Conservation (phyloP, 2,888 invertebrate species). For the Luperina nickerlii region DNA sequence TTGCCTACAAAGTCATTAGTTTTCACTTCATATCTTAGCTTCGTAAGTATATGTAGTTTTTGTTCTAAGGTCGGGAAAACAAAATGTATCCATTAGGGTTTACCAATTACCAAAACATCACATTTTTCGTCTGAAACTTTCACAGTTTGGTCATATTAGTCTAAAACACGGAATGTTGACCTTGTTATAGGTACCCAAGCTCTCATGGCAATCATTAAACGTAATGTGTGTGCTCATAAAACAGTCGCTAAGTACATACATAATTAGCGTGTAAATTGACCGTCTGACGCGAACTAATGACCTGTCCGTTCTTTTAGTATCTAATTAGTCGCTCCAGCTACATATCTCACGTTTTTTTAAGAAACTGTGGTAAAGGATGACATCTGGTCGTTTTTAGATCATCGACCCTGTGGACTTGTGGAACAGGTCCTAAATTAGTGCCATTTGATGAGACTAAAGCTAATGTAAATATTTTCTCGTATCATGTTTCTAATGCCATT, state of each 20-base stretch:
- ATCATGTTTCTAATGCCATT: conserved; percentile 13
- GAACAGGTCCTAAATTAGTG: conserved; percentile 39
- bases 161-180: neutral
- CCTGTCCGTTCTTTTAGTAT: conserved; percentile 29
- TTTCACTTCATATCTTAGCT: neutral
- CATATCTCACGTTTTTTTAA: conserved; percentile 24
- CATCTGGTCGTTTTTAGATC: conserved; percentile 27
- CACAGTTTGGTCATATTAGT: neutral
- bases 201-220: conserved; percentile 7
- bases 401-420: conserved; percentile 42
- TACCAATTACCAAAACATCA: neutral
- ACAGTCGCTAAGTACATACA: conserved; percentile 45
- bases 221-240: conserved; percentile 23
- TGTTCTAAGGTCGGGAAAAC: neutral
- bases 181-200: conserved; percentile 29
- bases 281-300: conserved; percentile 47
- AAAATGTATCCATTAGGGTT: neutral
- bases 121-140: neutral
- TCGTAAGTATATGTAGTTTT: neutral
- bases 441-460: conserved; percentile 32
- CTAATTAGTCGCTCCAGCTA: conserved; percentile 35
- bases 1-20: conserved; percentile 1
- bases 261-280: conserved; percentile 47
- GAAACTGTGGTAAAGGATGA: neutral
- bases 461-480: conserved; percentile 20